These are phyloP conservation scores for Eupithecia subfuscata DNA, from an alignment of 2,888 invertebrate species.

Conservation along the genomic window DNA sequence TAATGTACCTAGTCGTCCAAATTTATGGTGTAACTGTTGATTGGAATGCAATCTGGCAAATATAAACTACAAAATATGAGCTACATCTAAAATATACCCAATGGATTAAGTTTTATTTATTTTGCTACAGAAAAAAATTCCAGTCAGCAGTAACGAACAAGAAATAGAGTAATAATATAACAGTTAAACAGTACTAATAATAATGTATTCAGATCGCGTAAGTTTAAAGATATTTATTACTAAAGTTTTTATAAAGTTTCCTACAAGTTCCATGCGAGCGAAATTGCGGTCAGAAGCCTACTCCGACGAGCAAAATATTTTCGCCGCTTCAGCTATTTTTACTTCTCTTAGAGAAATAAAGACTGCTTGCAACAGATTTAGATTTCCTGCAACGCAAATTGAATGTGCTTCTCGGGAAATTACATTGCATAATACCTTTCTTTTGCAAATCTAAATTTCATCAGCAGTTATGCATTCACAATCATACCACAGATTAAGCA, in stretches of 20 bases:
- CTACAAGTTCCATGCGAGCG: background rate
- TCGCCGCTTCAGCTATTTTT: background rate
- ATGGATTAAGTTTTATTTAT: no score
- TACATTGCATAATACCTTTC: constrained; percentile 11
- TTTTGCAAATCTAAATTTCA: constrained; percentile 11
- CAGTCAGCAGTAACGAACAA: no score
- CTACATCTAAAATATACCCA: background rate
- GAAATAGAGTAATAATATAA: no score
- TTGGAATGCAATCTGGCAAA: background rate
- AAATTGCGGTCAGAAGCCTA: background rate
- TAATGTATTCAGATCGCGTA: no score
- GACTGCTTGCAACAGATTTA: constrained; percentile 7
- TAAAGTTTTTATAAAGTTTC: background rate
- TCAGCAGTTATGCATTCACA: constrained; percentile 8
- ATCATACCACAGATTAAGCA: background rate
- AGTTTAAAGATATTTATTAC: no score
- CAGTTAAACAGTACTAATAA: no score
- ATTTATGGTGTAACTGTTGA: background rate
- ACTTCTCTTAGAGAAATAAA: background rate
- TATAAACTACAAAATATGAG: background rate
- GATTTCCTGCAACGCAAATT: constrained; percentile 11
- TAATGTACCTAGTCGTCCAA: background rate
- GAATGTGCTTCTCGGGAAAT: constrained; percentile 5
- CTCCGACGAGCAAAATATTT: background rate
- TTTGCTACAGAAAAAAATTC: no score